Percentiles rank a stretch among this genome's conserved stretches.
phyloP scores from a whole-genome alignment of 2,888 invertebrate genomes.

The Cyaniris semiargus region DNA sequence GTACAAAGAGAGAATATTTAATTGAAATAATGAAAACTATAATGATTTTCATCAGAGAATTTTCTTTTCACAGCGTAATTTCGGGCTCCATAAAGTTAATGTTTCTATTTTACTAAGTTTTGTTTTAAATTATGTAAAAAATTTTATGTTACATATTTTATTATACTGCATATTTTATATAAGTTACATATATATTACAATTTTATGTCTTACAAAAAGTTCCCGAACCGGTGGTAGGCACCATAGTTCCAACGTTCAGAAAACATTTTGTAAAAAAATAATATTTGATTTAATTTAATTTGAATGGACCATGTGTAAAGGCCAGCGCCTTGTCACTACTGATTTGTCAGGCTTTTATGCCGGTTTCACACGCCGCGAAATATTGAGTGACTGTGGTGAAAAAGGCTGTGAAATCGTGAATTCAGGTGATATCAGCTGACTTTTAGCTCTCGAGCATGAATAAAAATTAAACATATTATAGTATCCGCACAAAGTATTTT shows the following conservation, averaged over 20 bases:
- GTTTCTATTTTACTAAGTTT: background rate
- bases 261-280: background rate
- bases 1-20: slow-evolving; percentile 2
- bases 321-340: background rate
- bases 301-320: background rate
- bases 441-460: background rate
- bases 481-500: background rate
- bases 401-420: background rate
- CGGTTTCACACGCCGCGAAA: background rate
- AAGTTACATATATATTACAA: background rate
- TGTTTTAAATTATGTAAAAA: background rate
- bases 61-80: background rate
- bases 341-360: slow-evolving; percentile 16
- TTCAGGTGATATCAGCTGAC: background rate
- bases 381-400: background rate
- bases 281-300: background rate
- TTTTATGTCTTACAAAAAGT: background rate
- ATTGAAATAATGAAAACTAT: background rate
- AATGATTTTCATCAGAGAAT: background rate
- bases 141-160: background rate
- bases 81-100: background rate
- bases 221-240: background rate
- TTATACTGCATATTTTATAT: background rate
- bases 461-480: background rate
- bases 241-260: background rate